phyloP scores from a whole-genome alignment of 1,140 invertebrate species.

The Belonocnema kinseyi region DNA sequence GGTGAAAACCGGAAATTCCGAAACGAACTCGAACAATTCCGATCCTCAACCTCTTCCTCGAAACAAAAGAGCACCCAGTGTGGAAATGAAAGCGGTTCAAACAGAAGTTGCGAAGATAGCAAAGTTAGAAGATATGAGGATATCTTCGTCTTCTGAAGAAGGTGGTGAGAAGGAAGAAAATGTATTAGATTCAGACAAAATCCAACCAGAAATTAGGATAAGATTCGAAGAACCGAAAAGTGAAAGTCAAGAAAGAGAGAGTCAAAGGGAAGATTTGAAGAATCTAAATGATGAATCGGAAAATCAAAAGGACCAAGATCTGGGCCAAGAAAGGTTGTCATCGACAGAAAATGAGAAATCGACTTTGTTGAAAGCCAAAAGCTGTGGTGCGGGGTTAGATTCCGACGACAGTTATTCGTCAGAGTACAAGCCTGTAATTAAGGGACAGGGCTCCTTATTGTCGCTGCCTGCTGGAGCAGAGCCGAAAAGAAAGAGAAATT shows the following conservation, averaged over 20 bases:
- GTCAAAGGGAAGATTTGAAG: slow-evolving; percentile 24
- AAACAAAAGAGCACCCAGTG: slow-evolving; percentile 32
- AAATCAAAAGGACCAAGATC: slow-evolving; percentile 55
- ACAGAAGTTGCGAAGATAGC: slow-evolving; percentile 23
- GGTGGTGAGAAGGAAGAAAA: slow-evolving; percentile 32
- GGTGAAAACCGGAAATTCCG: slow-evolving; percentile 37
- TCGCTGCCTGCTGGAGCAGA: slow-evolving; percentile 64
- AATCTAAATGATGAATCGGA: not conserved
- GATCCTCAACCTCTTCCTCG: slow-evolving; percentile 10
- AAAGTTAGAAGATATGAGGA: slow-evolving; percentile 46
- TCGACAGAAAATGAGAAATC: slow-evolving; percentile 50
- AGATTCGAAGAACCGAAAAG: slow-evolving; percentile 30
- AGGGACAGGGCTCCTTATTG: slow-evolving; percentile 66
- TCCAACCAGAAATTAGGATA: slow-evolving; percentile 34
- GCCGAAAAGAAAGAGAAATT: slow-evolving; percentile 81
- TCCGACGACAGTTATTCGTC: slow-evolving; percentile 57
- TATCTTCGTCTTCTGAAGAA: slow-evolving; percentile 10
- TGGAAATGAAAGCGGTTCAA: slow-evolving; percentile 33
- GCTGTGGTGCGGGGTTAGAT: slow-evolving; percentile 70
- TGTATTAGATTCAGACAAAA: not conserved
- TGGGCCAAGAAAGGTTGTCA: slow-evolving; percentile 29
- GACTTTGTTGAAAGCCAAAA: slow-evolving; percentile 64
- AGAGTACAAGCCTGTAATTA: slow-evolving; percentile 52
- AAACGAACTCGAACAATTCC: slow-evolving; percentile 36
- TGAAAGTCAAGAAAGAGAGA: slow-evolving; percentile 1